Evolutionary conservation across 2,113 vertebrate species (phyloP).

Genomic region (Melanerpes aurifrons): DNA sequence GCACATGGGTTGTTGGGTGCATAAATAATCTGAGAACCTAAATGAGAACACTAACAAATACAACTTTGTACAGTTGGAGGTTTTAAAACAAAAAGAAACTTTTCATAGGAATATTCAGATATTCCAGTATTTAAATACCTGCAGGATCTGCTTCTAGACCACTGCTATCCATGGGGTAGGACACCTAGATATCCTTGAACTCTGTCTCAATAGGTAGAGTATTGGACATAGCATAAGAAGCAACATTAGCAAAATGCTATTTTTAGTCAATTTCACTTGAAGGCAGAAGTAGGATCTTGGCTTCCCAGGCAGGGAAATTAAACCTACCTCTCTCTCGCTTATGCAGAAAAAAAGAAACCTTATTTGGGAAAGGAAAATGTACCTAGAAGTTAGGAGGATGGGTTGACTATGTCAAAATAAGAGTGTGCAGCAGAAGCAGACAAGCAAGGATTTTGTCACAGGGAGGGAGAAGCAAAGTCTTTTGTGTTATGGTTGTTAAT

Average conservation of each 20-base stretch:
- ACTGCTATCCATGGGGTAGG: background rate
- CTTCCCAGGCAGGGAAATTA: conserved; percentile 1
- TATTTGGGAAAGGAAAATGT: background rate
- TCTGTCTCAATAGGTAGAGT: background rate
- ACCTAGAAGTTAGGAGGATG: background rate
- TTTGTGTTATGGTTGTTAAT: conserved; percentile 39
- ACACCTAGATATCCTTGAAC: background rate
- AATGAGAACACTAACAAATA: background rate
- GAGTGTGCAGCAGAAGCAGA: background rate
- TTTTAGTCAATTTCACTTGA: conserved; percentile 48
- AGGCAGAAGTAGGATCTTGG: conserved; percentile 38
- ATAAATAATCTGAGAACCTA: background rate
- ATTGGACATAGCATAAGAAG: background rate
- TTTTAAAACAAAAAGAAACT: background rate
- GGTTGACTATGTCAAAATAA: conserved; percentile 9
- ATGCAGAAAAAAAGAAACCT: background rate
- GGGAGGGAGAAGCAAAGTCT: conserved; percentile 10
- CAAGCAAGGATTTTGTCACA: conserved; percentile 2
- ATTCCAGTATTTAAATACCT: background rate
- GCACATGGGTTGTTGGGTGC: background rate
- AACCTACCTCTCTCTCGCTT: background rate
- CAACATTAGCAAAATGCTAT: conserved; percentile 14
- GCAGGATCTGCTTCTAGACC: background rate
- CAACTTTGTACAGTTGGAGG: background rate
- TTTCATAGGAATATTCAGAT: background rate